Conservation (phyloP, 2,113 vertebrate species). For the Embiotoca jacksoni region DNA sequence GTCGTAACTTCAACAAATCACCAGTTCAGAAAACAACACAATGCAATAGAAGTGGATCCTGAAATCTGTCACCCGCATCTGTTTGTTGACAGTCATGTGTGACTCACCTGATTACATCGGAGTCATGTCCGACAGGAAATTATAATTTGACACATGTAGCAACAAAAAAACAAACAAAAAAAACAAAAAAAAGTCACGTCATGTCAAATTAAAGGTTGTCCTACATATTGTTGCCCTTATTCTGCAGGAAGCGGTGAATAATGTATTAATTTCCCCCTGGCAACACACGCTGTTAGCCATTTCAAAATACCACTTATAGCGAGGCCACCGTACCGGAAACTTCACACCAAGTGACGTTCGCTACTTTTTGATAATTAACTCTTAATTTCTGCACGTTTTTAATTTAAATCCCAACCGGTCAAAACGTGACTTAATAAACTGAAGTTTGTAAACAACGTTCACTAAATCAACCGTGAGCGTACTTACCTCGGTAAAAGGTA, state of each 20-base stretch:
- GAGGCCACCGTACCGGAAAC: not conserved
- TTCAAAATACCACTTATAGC: not conserved
- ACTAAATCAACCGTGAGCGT: not conserved
- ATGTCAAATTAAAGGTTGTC: not conserved
- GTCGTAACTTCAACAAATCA: not conserved
- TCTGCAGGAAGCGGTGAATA: constrained; percentile 13
- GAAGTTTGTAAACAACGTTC: not conserved
- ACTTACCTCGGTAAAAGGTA: constrained; percentile 53
- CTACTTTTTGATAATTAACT: not conserved
- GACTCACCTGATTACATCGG: too few relatives aligned
- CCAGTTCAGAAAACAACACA: not conserved
- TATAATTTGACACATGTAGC: too few relatives aligned
- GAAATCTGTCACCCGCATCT: not conserved
- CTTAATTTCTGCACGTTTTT: too few relatives aligned
- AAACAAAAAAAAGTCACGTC: too few relatives aligned
- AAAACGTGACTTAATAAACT: not conserved
- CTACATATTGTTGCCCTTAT: not conserved
- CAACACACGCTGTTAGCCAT: not conserved
- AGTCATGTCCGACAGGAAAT: too few relatives aligned
- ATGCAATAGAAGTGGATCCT: not conserved
- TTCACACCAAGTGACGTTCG: not conserved
- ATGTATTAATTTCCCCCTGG: not conserved
- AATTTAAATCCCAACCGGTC: not conserved
- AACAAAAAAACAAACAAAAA: too few relatives aligned
- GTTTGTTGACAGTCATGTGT: too few relatives aligned